Evolutionary conservation across 1,140 invertebrate species (phyloP), one percentile per base, ranked within the genome.

Genomic region (Frieseomelitta varia): DNA sequence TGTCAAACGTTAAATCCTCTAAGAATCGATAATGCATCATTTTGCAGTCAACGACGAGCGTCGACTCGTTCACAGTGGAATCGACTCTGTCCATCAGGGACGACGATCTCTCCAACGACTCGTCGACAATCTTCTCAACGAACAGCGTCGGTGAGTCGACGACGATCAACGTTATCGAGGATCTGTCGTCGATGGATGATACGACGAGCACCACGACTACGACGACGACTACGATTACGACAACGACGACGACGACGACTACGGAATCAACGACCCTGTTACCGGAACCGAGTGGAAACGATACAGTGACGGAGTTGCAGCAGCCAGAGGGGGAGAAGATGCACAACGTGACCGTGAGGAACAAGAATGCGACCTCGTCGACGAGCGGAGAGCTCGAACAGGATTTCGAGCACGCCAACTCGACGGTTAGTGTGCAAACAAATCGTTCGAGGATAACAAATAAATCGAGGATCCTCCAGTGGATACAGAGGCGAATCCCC

Each of bases 111-210:
- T 19, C 24, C 14, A 79, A 81, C 75, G 91, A 91, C 81, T 84
- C 85, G 47, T 90, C 88, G 68, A 89, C 84, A 71, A 91, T 79
- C 74, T 90, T 88, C 78, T 86, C 81, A 27, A 87, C 89, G 74
- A 86, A 79, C 87, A 88, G 68, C 53, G 34, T 71, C 74, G 61
- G 47, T 61, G 89, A 86, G 55, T 71, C 84, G 12, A 81, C 76
- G 68, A 84, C 76, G 74, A 84, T 71, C 30, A 56, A 34, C 27
- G 85, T 86, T 55, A 84, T 71, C 87, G 86, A 91, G 67, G 89
- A 91, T 78, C 79, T 85, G 73, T 87, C 89, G 58, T 72, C 78
- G 84, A 72, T 75, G 82, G 90, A 86, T 34, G 86, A 85, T 53
- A 85, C 89, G 39, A 90, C 88, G 58, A 68, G 56, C 58, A 87